Evolutionary conservation across 1,140 invertebrate species (phyloP), one percentile per base, ranked within the genome.

Genomic region (Aplysia californica): DNA sequence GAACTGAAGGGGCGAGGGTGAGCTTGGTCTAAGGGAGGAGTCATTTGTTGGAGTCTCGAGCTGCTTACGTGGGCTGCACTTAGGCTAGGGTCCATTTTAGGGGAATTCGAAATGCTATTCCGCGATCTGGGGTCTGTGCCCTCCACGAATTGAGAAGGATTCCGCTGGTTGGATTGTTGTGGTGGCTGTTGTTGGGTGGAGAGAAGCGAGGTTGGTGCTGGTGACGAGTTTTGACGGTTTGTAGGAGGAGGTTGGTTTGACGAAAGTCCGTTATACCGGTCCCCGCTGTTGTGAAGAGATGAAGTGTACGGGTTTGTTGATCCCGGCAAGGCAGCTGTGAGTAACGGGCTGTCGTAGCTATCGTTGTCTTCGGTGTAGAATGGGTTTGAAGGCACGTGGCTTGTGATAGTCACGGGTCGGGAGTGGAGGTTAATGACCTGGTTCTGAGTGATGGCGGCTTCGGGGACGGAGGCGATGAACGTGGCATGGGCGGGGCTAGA

Each of bases 391-490:
- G 67, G 67, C 10, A 69, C 39, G 39, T 20, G 39, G 44, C 67
- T 69, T 31, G 36, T 69, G 5, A 69, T 69, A n/a, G 67, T 69
- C 20, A 69, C 39, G 4, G 67, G 67, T 20, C 29, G 26, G 3
- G 23, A 10, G n/a, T 69, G 26, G 67, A 69, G 23, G 21, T 69
- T 39, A 39, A 69, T 44, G 35, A 69, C 39, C 29, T 69, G 67
- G 3, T 69, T 69, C 39, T 69, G 67, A n/a, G 67, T 69, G 29
- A 69, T 41, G 3, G 18, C 67, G 5, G 64, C n/a, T n/a, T n/a
- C n/a, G n/a, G n/a, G n/a, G n/a, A n/a, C n/a, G n/a, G n/a, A n/a
- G n/a, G n/a, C n/a, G n/a, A n/a, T n/a, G n/a, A n/a, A 35, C 3
- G 15, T 15, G 4, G 26, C 23, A 6, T 10, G 4, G 5, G 21